Percentiles rank a stretch among this genome's conserved stretches.
These are phyloP conservation scores for Chromoteleia sp. DNA, from an alignment of 2,888 invertebrate species.

Conservation along the genomic window DNA sequence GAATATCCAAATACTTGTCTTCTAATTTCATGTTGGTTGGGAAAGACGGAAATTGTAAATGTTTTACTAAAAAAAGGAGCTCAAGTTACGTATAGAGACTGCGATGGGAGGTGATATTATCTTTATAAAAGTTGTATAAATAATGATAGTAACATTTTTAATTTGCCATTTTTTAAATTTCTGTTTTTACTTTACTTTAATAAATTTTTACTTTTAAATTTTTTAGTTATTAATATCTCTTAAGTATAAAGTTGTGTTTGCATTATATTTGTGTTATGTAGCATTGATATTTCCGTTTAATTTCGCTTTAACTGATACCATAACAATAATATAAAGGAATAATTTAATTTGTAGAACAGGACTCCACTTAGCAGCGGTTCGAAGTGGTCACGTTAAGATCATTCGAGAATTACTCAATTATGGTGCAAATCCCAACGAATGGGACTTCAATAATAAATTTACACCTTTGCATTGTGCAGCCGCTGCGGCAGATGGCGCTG, in stretches of 20 bases:
- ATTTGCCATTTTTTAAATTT: too few relatives aligned
- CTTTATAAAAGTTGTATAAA: too few relatives aligned
- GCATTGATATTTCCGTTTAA: too few relatives aligned
- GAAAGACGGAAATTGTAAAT: slow-evolving; percentile 86
- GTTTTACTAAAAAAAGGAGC: slow-evolving; percentile 86
- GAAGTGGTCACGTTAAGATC: slow-evolving; percentile 90
- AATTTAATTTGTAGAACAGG: slow-evolving; percentile 85
- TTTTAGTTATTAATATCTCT: too few relatives aligned
- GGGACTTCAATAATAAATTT: slow-evolving; percentile 89
- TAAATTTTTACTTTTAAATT: not conserved
- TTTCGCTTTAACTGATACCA: not conserved
- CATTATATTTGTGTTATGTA: too few relatives aligned
- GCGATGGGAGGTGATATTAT: slow-evolving; percentile 87
- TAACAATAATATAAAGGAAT: not conserved
- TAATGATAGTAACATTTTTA: not conserved
- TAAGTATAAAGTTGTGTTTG: too few relatives aligned
- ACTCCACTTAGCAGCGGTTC: slow-evolving; percentile 92
- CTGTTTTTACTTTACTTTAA: not conserved
- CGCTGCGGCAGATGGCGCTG: slow-evolving; percentile 87
- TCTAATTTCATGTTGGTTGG: slow-evolving; percentile 88
- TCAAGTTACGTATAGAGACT: slow-evolving; percentile 88
- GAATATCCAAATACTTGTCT: slow-evolving; percentile 86
- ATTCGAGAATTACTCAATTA: slow-evolving; percentile 89
- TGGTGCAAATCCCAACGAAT: slow-evolving; percentile 89
- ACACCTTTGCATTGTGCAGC: slow-evolving; percentile 93